Conservation (phyloP, 1,140 invertebrate genomes). For the Diabrotica undecimpunctata region DNA sequence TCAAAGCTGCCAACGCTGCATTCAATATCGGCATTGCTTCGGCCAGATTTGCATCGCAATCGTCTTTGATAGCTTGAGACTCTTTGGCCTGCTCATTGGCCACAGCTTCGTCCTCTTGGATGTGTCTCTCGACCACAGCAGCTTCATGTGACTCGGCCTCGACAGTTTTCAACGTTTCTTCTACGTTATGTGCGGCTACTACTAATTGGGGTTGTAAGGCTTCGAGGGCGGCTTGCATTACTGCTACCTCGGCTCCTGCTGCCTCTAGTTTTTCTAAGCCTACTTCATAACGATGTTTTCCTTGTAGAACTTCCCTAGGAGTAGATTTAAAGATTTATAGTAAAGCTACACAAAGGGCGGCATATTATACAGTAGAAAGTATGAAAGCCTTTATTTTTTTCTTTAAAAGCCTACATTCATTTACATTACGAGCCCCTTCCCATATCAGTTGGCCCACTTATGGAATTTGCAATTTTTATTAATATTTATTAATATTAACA, state of each 20-base stretch:
- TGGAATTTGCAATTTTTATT: too few relatives aligned
- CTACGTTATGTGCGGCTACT: constrained; percentile 78
- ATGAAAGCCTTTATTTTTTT: too few relatives aligned
- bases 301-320: constrained; percentile 58
- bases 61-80: constrained; percentile 86
- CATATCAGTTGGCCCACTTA: too few relatives aligned
- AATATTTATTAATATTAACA: too few relatives aligned
- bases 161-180: constrained; percentile 72
- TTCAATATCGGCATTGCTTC: constrained; percentile 92
- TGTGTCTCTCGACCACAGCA: constrained; percentile 64
- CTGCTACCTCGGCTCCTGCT: constrained; percentile 76
- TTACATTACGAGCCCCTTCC: too few relatives aligned
- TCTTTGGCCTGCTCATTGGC: constrained; percentile 66
- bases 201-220: constrained; percentile 85
- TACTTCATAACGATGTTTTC: constrained; percentile 75
- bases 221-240: constrained; percentile 82
- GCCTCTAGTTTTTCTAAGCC: constrained; percentile 84
- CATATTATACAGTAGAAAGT: too few relatives aligned
- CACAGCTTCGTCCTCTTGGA: constrained; percentile 50
- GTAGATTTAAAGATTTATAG: background rate
- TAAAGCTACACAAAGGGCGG: too few relatives aligned
- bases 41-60: constrained; percentile 90
- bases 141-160: constrained; percentile 83
- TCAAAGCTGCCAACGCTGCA: constrained; percentile 82
- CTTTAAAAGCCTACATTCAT: too few relatives aligned